Base-by-base conservation (phyloP, 2,888 invertebrate species). In the Margaritifera margaritifera region DNA sequence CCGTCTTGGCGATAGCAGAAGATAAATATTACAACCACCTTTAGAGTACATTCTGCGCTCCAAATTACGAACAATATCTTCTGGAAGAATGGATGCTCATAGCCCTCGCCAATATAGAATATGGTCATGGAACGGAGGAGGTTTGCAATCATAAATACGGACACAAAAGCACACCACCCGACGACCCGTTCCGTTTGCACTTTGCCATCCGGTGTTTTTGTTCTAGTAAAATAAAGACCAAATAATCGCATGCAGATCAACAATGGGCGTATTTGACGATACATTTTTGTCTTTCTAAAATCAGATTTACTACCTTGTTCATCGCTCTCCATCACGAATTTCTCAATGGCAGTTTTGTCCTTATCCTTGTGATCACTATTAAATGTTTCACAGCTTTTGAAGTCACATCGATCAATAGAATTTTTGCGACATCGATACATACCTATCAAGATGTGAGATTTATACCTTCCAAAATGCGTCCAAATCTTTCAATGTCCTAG, bases 31-130 rank as follows among this genome's bases (percentile, higher is more conserved):
- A 74, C 60, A 5, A 74, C 24, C 4, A 66, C 68, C 61, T 80
- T 80, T 25, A 75, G 71, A 2, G 71, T 63, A 50, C 76, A 75
- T 65, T 80, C 80, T 8, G 74, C 5, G 54, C 73, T 75, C 80
- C 80, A 81, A 22, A 83, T 76, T 19, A 74, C 69, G 25, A 76
- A 72, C n/a, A 79, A 67, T 2, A 83, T 27, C 62, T 78, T 77
- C 64, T 83, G 80, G 42, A 84, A 80, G 22, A 84, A 68, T 6
- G 72, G 66, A 56, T 76, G 73, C 58, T 69, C 76, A 60, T 77
- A 79, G 2, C 64, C 54, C 22, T 79, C 79, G 24, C 65, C 70
- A 11, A 69, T 51, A 31, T 69, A 65, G 66, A 74, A 79, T 2
- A 77, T 75, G 0, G 74, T 66, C n/a, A 77, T 72, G 0, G 79